phyloP scores from a whole-genome alignment of 2,888 invertebrate genomes.

The Lasioglossum marginatum region DNA sequence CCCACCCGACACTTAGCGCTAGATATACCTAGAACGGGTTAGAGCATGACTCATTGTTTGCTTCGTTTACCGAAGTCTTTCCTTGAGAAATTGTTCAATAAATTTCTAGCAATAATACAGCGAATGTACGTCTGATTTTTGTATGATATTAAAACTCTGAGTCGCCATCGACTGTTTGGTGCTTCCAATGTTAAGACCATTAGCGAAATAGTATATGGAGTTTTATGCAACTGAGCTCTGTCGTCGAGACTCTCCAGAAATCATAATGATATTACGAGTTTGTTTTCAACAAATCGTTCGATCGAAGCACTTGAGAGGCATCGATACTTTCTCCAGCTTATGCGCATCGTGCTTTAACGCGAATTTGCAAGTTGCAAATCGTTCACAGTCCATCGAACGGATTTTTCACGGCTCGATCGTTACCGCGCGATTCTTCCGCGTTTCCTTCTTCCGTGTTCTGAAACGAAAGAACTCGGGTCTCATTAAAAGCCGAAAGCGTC shows the following conservation, averaged over 20 bases:
- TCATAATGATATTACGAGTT: slow-evolving; percentile 1
- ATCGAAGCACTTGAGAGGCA: background rate
- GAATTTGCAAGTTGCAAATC: background rate
- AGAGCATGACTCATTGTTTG: background rate
- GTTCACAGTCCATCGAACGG: slow-evolving; percentile 6
- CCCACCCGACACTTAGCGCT: background rate
- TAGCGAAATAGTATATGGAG: background rate
- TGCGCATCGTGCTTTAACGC: background rate
- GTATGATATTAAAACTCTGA: background rate
- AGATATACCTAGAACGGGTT: background rate
- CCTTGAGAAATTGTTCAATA: background rate
- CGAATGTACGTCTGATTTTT: background rate
- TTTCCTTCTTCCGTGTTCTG: slow-evolving; percentile 23
- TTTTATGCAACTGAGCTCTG: background rate
- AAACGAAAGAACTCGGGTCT: slow-evolving; percentile 15
- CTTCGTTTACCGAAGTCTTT: background rate
- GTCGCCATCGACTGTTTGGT: background rate
- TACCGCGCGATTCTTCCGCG: slow-evolving; percentile 21
- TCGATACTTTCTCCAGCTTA: background rate
- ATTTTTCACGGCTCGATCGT: background rate
- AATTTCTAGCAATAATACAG: background rate
- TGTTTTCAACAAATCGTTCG: background rate
- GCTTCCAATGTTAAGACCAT: background rate
- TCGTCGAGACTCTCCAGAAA: background rate
- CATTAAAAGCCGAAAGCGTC: slow-evolving; percentile 15